Evolutionary conservation across 2,797 vertebrate genomes (phyloP), one percentile per base, ranked within the genome.

Genomic region (Eulemur albifrons): DNA sequence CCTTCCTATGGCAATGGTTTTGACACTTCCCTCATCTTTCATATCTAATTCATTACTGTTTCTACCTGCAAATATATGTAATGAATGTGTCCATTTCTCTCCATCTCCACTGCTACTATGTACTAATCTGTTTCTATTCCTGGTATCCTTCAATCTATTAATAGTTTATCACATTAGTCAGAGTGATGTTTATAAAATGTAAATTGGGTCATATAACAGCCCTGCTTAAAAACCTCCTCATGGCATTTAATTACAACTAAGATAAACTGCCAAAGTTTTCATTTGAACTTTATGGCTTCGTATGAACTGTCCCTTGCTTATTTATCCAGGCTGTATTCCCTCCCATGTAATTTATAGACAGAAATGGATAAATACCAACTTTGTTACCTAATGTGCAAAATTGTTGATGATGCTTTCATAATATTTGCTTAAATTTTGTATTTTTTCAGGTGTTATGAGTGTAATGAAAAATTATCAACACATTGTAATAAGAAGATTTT

Each of bases 401-500:
- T 79, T 87, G 84, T 30, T 96, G 32, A 96, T 90, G 6, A 40
- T 67, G 32, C 21, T 96, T 86, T 94, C 50, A 70, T 91, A 93
- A 67, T 63, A 87, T 90, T 92, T 86, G n/a, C 76, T 85, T 96
- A 96, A 40, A 79, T 93, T 95, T 93, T 93, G 1, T 95, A 59
- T 94, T 92, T 94, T 97, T 97, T 94, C 80, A 99, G 99, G 99
- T 99, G 99, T 98, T 99, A 99, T n/a, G 99, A 99, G 98, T 99
- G 99, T 98, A 99, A 99, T 90, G 99, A 99, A 98, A 99, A 99
- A 97, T 99, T 99, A 96, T 99, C 99, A 95, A 99, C 99, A 73
- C 99, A 99, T 95, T 99, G 99, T 98, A 99, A 99, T 98, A 99
- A 99, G 98, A 99, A 99, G 96, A 99, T 99, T 98, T 98, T 99